phyloP scores from a whole-genome alignment of 2,797 vertebrate species.

The Mastacembelus armatus region DNA sequence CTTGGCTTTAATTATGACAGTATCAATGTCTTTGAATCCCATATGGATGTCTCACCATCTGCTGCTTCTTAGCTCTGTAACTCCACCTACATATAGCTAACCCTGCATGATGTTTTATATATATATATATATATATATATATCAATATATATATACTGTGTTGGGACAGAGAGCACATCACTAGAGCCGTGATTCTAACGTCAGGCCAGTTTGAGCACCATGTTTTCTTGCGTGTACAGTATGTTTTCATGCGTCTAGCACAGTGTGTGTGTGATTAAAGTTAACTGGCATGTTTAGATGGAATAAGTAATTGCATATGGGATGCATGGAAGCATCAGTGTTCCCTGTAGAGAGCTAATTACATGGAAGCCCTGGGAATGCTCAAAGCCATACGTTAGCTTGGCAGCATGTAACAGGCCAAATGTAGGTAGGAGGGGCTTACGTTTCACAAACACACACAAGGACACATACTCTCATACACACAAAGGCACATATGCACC shows the following conservation, averaged over 20 bases:
- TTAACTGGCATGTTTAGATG: slow-evolving; percentile 39
- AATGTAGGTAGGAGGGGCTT: background rate
- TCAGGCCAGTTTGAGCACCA: too few relatives aligned
- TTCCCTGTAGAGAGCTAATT: slow-evolving; percentile 63
- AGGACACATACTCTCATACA: background rate
- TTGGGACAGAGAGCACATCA: too few relatives aligned
- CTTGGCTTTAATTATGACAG: slow-evolving; percentile 34
- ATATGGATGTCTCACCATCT: slow-evolving; percentile 54
- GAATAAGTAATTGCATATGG: slow-evolving; percentile 39
- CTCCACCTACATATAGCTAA: slow-evolving; percentile 31
- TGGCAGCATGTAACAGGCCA: slow-evolving; percentile 50
- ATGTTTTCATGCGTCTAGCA: background rate
- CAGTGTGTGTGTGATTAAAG: slow-evolving; percentile 42
- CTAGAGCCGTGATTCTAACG: too few relatives aligned
- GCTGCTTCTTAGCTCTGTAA: slow-evolving; percentile 30
- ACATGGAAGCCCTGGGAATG: slow-evolving; percentile 46
- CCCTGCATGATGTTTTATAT: slow-evolving; percentile 10
- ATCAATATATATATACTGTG: too few relatives aligned
- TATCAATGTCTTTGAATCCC: slow-evolving; percentile 32
- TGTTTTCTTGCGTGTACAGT: background rate
- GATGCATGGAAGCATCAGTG: slow-evolving; percentile 40
- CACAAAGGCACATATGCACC: background rate
- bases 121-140: too few relatives aligned
- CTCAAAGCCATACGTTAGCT: slow-evolving; percentile 51
- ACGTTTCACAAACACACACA: slow-evolving; percentile 1